A percentile compares a stretch with the other conserved stretches of the same genome.
Evolutionary conservation across 2,888 invertebrate genomes (phyloP).

Genomic region (Linyphia triangularis): DNA sequence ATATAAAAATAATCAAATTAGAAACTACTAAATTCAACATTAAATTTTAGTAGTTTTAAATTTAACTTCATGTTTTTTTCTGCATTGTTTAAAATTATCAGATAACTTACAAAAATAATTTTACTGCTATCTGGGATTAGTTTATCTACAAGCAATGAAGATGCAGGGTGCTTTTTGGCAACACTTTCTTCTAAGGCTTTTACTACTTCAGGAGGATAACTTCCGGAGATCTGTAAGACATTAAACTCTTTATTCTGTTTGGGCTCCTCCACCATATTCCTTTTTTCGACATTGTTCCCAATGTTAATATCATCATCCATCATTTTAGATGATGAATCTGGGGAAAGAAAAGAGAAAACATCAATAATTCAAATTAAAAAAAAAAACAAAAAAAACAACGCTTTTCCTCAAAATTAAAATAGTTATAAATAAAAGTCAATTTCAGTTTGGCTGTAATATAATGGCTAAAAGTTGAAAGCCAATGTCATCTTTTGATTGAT

Average conservation of each 20-base stretch:
- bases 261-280: background rate
- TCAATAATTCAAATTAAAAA: background rate
- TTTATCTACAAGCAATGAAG: conserved; percentile 27
- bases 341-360: background rate
- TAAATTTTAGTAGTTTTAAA: background rate
- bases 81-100: no score
- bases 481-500: no score
- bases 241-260: conserved; percentile 21
- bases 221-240: conserved; percentile 31
- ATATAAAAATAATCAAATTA: background rate
- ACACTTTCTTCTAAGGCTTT: conserved; percentile 11
- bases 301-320: background rate
- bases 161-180: background rate
- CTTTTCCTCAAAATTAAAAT: no score
- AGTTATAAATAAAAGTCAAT: no score
- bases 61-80: background rate
- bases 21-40: background rate
- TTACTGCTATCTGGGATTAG: conserved; percentile 56
- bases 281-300: background rate
- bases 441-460: no score
- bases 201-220: conserved; percentile 35
- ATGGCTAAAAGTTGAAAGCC: no score
- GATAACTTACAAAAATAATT: conserved; percentile 61
- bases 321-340: conserved; percentile 33
- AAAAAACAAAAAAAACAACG: no score